phyloP scores from a whole-genome alignment of 2,888 invertebrate species.

The Hemistola chrysoprasaria region DNA sequence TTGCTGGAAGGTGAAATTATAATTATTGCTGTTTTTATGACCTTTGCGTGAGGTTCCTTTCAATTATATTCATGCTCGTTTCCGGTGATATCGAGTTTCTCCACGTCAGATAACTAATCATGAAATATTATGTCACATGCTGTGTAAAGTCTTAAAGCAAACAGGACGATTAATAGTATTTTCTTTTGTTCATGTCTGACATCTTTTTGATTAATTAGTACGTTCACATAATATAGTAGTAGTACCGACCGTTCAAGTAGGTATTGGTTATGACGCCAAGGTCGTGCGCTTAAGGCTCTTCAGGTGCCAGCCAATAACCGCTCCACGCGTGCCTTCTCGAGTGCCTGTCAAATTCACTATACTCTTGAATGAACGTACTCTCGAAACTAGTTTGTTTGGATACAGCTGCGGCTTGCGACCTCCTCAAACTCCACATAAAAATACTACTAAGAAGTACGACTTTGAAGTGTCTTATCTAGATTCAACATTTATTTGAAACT shows the following conservation, averaged over 20 bases:
- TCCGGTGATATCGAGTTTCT: conserved; percentile 23
- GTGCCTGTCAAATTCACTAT: conserved; percentile 35
- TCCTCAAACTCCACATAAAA: conserved; percentile 7
- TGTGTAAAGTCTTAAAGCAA: conserved; percentile 2
- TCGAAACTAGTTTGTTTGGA: conserved; percentile 23
- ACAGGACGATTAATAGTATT: not conserved
- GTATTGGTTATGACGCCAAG: conserved; percentile 60
- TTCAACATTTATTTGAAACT: too few relatives aligned
- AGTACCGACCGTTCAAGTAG: conserved; percentile 46
- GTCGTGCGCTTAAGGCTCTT: conserved; percentile 62
- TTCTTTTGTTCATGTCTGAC: conserved; percentile 4
- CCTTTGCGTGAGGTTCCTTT: conserved; percentile 21
- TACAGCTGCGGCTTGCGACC: not conserved
- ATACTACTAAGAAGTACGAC: conserved; percentile 2
- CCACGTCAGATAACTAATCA: conserved; percentile 19
- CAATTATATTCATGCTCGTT: conserved; percentile 18
- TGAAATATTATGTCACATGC: conserved; percentile 22
- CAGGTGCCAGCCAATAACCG: conserved; percentile 50
- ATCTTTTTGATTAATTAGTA: conserved; percentile 18
- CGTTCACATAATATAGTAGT: conserved; percentile 40
- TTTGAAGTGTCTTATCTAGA: conserved; percentile 5
- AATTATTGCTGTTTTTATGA: conserved; percentile 25
- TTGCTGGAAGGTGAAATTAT: conserved; percentile 33
- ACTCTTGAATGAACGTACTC: conserved; percentile 29
- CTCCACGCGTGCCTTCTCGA: conserved; percentile 41